phyloP scores from a whole-genome alignment of 2,113 vertebrate species.

The Corythornis cristatus region DNA sequence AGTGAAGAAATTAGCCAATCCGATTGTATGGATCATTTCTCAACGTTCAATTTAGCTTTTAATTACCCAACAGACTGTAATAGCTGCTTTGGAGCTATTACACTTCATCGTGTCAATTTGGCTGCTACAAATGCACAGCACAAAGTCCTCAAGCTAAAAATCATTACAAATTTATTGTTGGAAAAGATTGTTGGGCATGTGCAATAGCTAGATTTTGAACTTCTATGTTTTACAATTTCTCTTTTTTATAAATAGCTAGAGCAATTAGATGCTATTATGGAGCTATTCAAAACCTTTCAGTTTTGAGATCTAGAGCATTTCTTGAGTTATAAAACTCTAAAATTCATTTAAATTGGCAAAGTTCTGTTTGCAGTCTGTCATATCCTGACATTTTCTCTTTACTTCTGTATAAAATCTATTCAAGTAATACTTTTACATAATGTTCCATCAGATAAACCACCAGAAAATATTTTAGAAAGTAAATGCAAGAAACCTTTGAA shows the following conservation, averaged over 20 bases:
- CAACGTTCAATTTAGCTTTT: slow-evolving; percentile 70
- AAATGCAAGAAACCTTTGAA: neutral
- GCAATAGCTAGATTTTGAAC: slow-evolving; percentile 30
- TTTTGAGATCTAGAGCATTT: slow-evolving; percentile 28
- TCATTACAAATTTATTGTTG: slow-evolving; percentile 64
- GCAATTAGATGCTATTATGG: slow-evolving; percentile 55
- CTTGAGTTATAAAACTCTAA: slow-evolving; percentile 31
- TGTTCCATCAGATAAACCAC: neutral
- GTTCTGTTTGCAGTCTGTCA: slow-evolving; percentile 38
- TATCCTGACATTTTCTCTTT: neutral
- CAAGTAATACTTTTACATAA: neutral
- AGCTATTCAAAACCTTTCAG: slow-evolving; percentile 41
- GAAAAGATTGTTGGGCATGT: slow-evolving; percentile 40
- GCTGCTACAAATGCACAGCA: slow-evolving; percentile 47
- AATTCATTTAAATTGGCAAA: slow-evolving; percentile 26
- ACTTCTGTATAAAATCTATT: neutral
- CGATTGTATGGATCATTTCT: slow-evolving; percentile 55
- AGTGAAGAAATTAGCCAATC: slow-evolving; percentile 58
- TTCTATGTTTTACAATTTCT: slow-evolving; percentile 12
- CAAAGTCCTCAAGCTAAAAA: slow-evolving; percentile 68
- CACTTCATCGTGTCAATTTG: slow-evolving; percentile 57
- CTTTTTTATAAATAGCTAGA: slow-evolving; percentile 45
- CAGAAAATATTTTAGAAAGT: slow-evolving; percentile 12
- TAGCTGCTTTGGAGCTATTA: slow-evolving; percentile 67
- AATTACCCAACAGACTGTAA: slow-evolving; percentile 69